Conservation (phyloP, 2,797 vertebrate genomes). For the Synaphobranchus kaupii region DNA sequence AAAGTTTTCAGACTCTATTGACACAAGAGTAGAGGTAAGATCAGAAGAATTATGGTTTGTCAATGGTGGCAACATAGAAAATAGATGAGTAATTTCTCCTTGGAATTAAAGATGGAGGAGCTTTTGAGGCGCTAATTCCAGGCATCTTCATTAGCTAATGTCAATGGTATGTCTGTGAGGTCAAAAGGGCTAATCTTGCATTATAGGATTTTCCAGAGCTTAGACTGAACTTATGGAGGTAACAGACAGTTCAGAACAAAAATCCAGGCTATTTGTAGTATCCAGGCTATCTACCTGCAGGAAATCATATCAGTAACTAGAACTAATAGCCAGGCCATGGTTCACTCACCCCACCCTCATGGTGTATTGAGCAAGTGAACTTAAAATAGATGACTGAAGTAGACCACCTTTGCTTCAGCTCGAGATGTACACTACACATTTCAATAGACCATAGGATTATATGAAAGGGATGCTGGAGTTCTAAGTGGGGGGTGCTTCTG, state of each 20-base stretch:
- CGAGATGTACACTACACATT: not conserved
- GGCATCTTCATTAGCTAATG: constrained; percentile 70
- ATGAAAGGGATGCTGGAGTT: no score
- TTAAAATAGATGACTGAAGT: not conserved
- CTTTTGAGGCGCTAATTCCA: constrained; percentile 5
- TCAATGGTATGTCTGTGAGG: constrained; percentile 75
- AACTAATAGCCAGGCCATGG: not conserved
- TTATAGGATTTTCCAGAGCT: constrained; percentile 76
- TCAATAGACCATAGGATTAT: not conserved
- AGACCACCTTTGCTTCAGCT: not conserved
- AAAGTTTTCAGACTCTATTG: not conserved
- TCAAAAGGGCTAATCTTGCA: constrained; percentile 73
- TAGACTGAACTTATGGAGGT: constrained; percentile 71
- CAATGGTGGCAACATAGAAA: not conserved
- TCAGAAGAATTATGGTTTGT: not conserved
- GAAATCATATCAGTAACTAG: constrained; percentile 37
- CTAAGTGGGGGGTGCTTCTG: no score
- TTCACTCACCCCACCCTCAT: not conserved
- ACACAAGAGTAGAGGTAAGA: not conserved
- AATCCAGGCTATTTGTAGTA: constrained; percentile 56
- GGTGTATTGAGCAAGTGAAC: not conserved
- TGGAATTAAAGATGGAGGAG: constrained; percentile 16
- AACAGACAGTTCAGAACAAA: constrained; percentile 67
- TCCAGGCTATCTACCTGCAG: constrained; percentile 59
- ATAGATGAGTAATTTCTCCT: not conserved